A percentile compares a stretch with the other conserved stretches of the same genome.
Evolutionary conservation across 2,113 vertebrate genomes (phyloP).

Genomic region (Notechis scutatus): DNA sequence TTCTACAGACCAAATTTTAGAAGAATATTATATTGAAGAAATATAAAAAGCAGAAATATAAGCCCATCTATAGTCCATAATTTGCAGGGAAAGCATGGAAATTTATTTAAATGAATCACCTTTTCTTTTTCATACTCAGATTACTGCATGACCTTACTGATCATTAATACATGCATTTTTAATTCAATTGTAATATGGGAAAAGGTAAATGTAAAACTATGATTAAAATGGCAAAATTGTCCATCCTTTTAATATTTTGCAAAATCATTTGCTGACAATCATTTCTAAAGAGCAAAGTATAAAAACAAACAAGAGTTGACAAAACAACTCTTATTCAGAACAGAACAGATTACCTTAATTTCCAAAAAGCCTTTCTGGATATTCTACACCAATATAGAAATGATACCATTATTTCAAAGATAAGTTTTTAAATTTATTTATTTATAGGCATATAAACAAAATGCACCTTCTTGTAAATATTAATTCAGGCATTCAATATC

Average conservation of each 20-base stretch:
- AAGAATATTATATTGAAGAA: background rate
- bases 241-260: background rate
- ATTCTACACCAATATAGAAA: background rate
- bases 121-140: background rate
- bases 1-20: background rate
- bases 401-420: background rate
- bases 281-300: background rate
- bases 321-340: background rate
- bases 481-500: conserved; percentile 51
- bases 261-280: background rate
- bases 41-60: background rate
- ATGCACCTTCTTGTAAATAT: conserved; percentile 45
- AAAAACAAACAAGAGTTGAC: background rate
- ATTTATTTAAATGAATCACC: background rate
- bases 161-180: background rate
- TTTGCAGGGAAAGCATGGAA: background rate
- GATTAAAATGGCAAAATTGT: background rate
- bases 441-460: background rate
- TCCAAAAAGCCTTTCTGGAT: background rate
- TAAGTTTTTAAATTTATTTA: background rate
- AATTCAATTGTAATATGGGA: background rate
- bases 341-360: background rate
- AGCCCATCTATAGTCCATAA: no score
- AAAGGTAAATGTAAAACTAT: background rate
- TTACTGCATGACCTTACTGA: background rate